phyloP scores from a whole-genome alignment of 2,797 vertebrate genomes.

The Pempheris klunzingeri region DNA sequence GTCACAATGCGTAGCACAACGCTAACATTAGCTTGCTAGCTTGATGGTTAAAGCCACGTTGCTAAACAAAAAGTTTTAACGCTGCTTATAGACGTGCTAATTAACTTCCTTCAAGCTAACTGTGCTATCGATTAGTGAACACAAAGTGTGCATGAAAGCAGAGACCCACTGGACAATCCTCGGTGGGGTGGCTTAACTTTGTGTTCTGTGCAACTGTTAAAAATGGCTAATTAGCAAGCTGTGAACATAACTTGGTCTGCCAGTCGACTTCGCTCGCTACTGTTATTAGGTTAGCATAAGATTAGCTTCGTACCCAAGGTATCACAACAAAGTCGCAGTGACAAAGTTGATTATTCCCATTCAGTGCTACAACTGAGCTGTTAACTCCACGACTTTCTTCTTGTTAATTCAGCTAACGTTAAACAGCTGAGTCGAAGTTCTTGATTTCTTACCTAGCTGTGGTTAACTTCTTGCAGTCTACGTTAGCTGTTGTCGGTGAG shows the following conservation, averaged over 20 bases:
- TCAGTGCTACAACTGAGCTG: neutral
- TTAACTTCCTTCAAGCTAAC: constrained; percentile 1
- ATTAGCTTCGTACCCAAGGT: neutral
- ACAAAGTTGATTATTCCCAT: neutral
- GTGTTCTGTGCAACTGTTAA: neutral
- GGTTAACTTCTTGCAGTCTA: too few relatives aligned
- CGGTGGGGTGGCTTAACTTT: accelerated
- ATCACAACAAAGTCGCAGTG: constrained; percentile 27
- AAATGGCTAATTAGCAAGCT: neutral
- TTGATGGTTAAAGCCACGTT: constrained; percentile 53
- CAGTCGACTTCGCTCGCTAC: neutral
- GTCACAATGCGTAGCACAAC: too few relatives aligned
- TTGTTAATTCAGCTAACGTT: neutral
- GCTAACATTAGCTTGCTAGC: constrained; percentile 32
- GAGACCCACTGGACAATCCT: accelerated
- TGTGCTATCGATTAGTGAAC: neutral
- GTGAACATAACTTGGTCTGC: neutral
- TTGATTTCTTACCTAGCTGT: too few relatives aligned
- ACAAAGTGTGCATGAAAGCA: neutral
- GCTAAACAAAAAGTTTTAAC: constrained; percentile 54
- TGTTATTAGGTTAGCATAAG: neutral
- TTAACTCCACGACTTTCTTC: neutral
- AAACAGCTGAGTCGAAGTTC: accelerated
- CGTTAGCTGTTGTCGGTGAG: neutral
- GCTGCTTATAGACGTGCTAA: neutral